A percentile compares a stretch with the other conserved stretches of the same genome.
phyloP scores from a whole-genome alignment of 2,113 vertebrate genomes.

The Prionailurus bengalensis region DNA sequence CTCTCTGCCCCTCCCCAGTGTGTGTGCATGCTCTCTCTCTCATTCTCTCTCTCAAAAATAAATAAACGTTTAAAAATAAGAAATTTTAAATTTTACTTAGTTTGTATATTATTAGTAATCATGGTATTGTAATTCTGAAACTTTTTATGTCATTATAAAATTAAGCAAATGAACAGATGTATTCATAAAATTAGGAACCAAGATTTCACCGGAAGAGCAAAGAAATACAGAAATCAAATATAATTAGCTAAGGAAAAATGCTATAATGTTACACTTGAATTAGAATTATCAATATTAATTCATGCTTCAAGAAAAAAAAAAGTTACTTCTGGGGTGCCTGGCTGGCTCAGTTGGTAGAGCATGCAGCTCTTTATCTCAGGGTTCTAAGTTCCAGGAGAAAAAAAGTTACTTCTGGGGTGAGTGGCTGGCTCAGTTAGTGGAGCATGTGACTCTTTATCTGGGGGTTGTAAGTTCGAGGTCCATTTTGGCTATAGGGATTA shows the following conservation, averaged over 20 bases:
- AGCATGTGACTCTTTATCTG: too few species aligned
- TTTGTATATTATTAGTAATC: not conserved
- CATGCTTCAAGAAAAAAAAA: not conserved
- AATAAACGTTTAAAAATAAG: not conserved
- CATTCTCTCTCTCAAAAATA: too few species aligned
- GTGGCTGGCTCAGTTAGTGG: too few species aligned
- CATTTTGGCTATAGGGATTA: too few species aligned
- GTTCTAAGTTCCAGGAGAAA: too few species aligned
- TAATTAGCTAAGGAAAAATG: not conserved
- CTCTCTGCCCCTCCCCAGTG: too few species aligned
- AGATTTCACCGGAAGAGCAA: conserved; percentile 38
- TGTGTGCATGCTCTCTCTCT: too few species aligned
- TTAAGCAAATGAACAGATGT: conserved; percentile 32
- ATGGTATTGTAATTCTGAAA: not conserved
- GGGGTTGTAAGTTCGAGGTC: too few species aligned
- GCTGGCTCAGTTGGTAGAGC: too few species aligned
- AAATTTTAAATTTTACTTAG: conserved; percentile 3
- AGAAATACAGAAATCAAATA: conserved; percentile 18
- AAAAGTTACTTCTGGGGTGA: not conserved
- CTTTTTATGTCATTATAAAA: not conserved
- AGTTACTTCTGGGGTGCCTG: not conserved
- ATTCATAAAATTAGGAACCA: conserved; percentile 8
- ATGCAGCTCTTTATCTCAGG: too few species aligned
- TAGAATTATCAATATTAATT: conserved; percentile 10
- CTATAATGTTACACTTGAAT: not conserved